These are phyloP conservation scores for Theretra japonica DNA, from an alignment of 2,888 invertebrate species.

Conservation along the genomic window DNA sequence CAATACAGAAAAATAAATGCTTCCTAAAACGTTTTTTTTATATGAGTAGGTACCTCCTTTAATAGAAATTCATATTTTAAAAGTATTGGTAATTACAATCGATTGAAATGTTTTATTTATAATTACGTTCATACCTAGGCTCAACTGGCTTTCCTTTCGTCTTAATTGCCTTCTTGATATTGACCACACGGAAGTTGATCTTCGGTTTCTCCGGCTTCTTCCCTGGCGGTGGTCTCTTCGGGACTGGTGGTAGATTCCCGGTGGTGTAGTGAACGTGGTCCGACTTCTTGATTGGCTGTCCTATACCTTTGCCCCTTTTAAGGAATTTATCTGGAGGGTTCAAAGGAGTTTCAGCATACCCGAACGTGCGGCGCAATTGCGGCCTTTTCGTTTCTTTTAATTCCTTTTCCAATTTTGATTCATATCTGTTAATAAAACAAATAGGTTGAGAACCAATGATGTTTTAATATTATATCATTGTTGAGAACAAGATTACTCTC, in stretches of 20 bases:
- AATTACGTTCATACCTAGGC: slow-evolving; percentile 63
- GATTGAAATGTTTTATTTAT: not conserved
- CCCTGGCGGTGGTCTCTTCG: slow-evolving; percentile 65
- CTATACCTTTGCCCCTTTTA: slow-evolving; percentile 85
- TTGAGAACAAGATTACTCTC: too few species aligned
- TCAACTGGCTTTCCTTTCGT: slow-evolving; percentile 83
- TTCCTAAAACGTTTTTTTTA: too few species aligned
- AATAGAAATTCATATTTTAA: too few species aligned
- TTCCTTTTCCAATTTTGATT: slow-evolving; percentile 79
- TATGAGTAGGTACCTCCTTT: too few species aligned
- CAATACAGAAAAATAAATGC: too few species aligned
- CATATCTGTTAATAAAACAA: slow-evolving; percentile 63
- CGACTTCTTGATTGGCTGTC: slow-evolving; percentile 69
- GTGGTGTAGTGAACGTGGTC: slow-evolving; percentile 70
- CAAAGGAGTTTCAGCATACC: slow-evolving; percentile 86
- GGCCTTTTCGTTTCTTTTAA: slow-evolving; percentile 72
- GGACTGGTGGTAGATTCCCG: slow-evolving; percentile 78
- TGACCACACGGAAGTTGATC: slow-evolving; percentile 84
- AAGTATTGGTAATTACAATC: too few species aligned
- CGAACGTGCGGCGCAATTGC: slow-evolving; percentile 86
- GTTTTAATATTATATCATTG: too few species aligned
- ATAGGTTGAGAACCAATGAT: too few species aligned
- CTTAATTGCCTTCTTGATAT: slow-evolving; percentile 85
- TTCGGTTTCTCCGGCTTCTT: slow-evolving; percentile 63
- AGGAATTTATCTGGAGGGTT: slow-evolving; percentile 86